Percentiles rank a stretch among this genome's conserved stretches.
phyloP scores from a whole-genome alignment of 2,888 invertebrate genomes.

The Stegana nigrithorax region DNA sequence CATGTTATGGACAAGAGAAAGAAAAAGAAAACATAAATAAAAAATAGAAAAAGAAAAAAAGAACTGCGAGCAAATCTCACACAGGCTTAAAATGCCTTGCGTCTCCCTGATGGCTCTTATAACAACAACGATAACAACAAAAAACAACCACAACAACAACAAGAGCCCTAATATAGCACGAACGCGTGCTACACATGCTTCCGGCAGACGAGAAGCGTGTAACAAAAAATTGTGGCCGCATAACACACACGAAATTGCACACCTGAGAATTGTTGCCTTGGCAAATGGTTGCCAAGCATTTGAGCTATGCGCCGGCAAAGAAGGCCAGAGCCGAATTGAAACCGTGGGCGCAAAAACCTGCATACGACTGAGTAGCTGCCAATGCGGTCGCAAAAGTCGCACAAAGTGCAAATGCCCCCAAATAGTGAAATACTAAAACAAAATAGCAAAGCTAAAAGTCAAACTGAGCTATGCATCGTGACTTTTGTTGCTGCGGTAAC shows the following conservation, averaged over 20 bases:
- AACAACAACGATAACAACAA: too few relatives aligned
- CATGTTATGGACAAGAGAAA: background rate
- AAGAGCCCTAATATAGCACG: background rate
- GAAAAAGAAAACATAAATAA: background rate
- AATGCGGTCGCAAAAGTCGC: too few relatives aligned
- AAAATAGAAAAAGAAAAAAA: too few relatives aligned
- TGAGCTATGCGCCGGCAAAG: background rate
- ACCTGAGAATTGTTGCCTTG: slow-evolving; percentile 57
- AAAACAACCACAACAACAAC: background rate
- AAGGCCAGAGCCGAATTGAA: background rate
- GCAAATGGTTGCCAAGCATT: slow-evolving; percentile 47
- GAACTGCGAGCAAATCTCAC: too few relatives aligned
- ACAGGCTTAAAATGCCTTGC: too few relatives aligned
- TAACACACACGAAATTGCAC: slow-evolving; percentile 59
- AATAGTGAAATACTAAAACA: background rate
- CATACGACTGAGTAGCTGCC: too few relatives aligned
- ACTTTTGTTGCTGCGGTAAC: background rate
- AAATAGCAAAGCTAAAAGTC: background rate
- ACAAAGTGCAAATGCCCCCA: too few relatives aligned
- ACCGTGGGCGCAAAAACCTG: slow-evolving; percentile 15
- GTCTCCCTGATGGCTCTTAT: too few relatives aligned
- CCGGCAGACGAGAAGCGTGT: slow-evolving; percentile 37
- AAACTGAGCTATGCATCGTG: background rate
- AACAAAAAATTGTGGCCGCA: slow-evolving; percentile 53
- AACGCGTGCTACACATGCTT: slow-evolving; percentile 31